Conservation (phyloP, 92 coral and sea anemone genomes). For the Parazoanthus darwini region DNA sequence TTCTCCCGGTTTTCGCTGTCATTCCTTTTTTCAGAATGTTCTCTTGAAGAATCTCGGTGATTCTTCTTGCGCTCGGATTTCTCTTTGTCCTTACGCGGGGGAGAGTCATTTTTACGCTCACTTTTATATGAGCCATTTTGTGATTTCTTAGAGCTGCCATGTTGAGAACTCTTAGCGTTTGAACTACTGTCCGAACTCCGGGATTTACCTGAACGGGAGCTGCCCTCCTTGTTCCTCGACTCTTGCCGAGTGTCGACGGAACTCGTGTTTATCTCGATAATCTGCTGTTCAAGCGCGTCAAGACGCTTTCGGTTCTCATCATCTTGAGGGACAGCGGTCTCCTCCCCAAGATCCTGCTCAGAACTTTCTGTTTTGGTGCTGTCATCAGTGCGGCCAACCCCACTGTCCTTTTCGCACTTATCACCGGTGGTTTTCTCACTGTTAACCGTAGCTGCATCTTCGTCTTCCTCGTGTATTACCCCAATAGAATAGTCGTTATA, state of each 20-base stretch:
- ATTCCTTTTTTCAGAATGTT: slow-evolving; percentile 54
- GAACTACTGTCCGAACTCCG: slow-evolving; percentile 56
- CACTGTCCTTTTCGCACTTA: slow-evolving; percentile 97
- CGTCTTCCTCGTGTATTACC: slow-evolving; percentile 96
- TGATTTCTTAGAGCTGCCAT: slow-evolving; percentile 58
- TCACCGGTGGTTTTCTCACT: slow-evolving; percentile 78
- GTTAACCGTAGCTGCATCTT: slow-evolving; percentile 76
- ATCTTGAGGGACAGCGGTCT: slow-evolving; percentile 52
- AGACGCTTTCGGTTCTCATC: slow-evolving; percentile 56
- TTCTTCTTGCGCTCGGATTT: slow-evolving; percentile 65
- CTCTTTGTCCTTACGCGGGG: slow-evolving; percentile 69
- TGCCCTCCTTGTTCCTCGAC: slow-evolving; percentile 57
- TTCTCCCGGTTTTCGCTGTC: slow-evolving; percentile 64
- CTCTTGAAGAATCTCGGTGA: slow-evolving; percentile 68
- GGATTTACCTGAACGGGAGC: slow-evolving; percentile 50
- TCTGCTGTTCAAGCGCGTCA: slow-evolving; percentile 55
- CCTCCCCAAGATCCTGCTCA: slow-evolving; percentile 85
- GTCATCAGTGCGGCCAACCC: slow-evolving; percentile 93
- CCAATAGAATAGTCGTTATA: slow-evolving; percentile 72
- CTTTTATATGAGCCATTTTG: slow-evolving; percentile 56
- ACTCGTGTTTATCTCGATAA: slow-evolving; percentile 42
- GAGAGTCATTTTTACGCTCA: slow-evolving; percentile 68
- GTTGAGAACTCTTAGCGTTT: slow-evolving; percentile 51
- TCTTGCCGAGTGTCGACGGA: slow-evolving; percentile 46
- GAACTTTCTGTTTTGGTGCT: slow-evolving; percentile 94